Evolutionary conservation across 2,888 invertebrate species (phyloP), one percentile per base, ranked within the genome.

Genomic region (Dynastes hyllus): DNA sequence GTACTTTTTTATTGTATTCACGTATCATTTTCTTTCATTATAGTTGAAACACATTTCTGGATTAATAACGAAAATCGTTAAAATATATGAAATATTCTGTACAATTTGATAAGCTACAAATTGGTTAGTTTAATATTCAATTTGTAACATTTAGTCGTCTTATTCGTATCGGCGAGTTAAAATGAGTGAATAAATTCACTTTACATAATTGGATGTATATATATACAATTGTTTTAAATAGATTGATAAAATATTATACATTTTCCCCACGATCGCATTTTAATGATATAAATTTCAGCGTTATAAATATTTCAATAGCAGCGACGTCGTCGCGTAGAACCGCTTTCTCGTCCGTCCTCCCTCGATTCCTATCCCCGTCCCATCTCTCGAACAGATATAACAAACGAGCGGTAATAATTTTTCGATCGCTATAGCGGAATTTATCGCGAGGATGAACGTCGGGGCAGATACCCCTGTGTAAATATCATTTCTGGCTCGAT

Each of bases 321-420:
- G 61, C 50, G 45, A 37, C 37, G 22, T 37, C 61, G 40, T 61
- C 45, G 29, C 13, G 6, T 63, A 61, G 40, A 40, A 75, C 45
- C 37, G 61, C 45, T 75, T 75, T 75, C 61, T 61, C 22, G 22
- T 75, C 55, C 61, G 29, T 45, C 73, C 73, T 45, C 63, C 73
- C 73, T 45, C 61, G 45, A 61, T 61, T 75, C 45, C 45, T 45
- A 40, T 61, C 50, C 45, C 61, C 61, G 61, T 75, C 61, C 73
- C 61, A 50, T 58, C 55, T 58, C 55, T 58, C 22, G 55, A 58
- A 29, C 73, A 61, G 73, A 61, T 75, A 75, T 75, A 75, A 75
- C 61, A 75, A 75, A 75, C 61, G 73, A 75, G 73, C 73, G 61
- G 73, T 61, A 75, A 75, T 61, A 75, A 75, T 75, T 75, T 75